Base-by-base conservation (phyloP, 2,797 vertebrate genomes). In the Chloroceryle inda region DNA sequence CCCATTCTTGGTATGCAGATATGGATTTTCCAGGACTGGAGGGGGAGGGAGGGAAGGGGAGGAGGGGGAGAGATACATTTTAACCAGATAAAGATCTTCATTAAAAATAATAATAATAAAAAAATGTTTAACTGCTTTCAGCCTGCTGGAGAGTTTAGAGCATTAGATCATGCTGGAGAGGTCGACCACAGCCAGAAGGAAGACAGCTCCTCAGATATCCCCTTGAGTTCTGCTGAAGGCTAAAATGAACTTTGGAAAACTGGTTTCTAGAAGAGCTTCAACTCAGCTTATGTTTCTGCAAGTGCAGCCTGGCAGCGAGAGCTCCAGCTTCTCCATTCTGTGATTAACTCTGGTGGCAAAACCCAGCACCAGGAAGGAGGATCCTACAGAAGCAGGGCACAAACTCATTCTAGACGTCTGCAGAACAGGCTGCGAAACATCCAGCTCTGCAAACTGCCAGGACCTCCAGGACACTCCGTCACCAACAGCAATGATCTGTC, bases 141-240 rank as follows among this genome's bases (percentile, higher is more conserved):
- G 88, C 56, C 89, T 91, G 47, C 23, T 44, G 15, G 75, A 91
- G 80, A 80, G 88, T 87, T 96, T 93, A 17, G 49, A 94, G 88
- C 88, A 96, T 96, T 92, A 89, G 89, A 45, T 96, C 96, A 94
- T 81, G 83, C 81, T 89, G 81, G 74, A 81, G 91, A 94, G 56
- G 71, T 55, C 66, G 50, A 47, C 63, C 56, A 84, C 68, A 85
- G 77, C 56, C 81, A 45, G 45, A 78, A 79, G 4, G 47, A 80
- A 96, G 90, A 63, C 88, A 95, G 71, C 49, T 89, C 85, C 73
- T 50, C 66, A 72, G 87, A 79, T 73, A 86, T 53, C 85, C 91
- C 73, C 79, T 20, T 18, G 87, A 89, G 87, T 75, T 72, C 47
- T 4, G 5, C 83, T 44, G 56, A 37, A 63, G 58, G 89, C 88